Base-by-base conservation (phyloP, 2,888 invertebrate species). In the Herminia tarsipennalis region DNA sequence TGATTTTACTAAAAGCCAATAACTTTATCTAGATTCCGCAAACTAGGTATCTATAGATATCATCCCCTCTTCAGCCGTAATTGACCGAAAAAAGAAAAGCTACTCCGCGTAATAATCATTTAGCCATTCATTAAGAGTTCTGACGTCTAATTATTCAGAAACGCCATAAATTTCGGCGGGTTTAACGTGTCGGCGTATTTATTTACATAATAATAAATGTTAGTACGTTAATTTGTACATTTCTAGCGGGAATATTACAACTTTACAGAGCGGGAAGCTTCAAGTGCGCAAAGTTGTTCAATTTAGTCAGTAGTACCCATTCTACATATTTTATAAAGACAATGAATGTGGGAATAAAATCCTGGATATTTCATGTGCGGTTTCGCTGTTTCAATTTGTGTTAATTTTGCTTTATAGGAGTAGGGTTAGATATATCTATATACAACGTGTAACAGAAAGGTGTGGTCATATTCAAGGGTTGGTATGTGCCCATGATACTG, bases 191-290 rank as follows among this genome's bases (percentile, higher is more conserved):
- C 40, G 25, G 56, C 28, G 50, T 60, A 65, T 68, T 69, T 73
- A 72, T 74, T 68, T 68, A 70, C 68, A 60, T 70, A 74, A 66
- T 73, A 65, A 64, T 66, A 71, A 51, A 58, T 34, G 39, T 46
- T 39, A 25, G 41, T 28, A 63, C 38, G 58, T 57, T 68, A 69
- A 70, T 72, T 71, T 66, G 58, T 66, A 61, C 55, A 56, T 63
- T 51, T 56, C 48, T n/a, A 13, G 10, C 44, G 44, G 54, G 46
- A 59, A 66, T 56, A 51, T 59, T 49, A 14, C n/a, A 56, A 66
- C 46, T 60, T 65, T 25, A 38, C 28, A n/a, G 41, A 49, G 51
- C 39, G 27, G 17, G 27, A 44, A 39, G 16, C 49, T 35, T 24
- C 14, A 46, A 51, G 60, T 56, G 51, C 24, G 51, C 40, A 28